A percentile compares a stretch with the other conserved stretches of the same genome.
Evolutionary conservation across 1,140 invertebrate species (phyloP).

Genomic region (Carposina sasakii): DNA sequence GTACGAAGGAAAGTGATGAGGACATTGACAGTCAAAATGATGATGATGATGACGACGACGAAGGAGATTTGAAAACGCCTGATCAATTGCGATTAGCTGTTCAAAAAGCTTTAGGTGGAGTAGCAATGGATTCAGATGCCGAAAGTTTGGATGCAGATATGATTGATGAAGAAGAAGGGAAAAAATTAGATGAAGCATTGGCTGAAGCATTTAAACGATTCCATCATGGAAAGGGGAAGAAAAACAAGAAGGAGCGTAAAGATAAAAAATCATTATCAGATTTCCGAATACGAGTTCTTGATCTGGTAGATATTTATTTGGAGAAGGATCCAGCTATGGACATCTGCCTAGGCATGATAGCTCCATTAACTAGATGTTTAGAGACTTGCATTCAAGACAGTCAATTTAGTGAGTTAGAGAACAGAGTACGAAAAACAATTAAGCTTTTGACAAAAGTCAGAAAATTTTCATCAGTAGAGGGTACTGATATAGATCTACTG

Average conservation of each 20-base stretch:
- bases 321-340: slow-evolving; percentile 79
- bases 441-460: slow-evolving; percentile 76
- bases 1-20: slow-evolving; percentile 46
- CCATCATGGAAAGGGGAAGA: slow-evolving; percentile 74
- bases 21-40: slow-evolving; percentile 53
- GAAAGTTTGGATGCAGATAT: slow-evolving; percentile 85
- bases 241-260: slow-evolving; percentile 78
- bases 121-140: slow-evolving; percentile 73
- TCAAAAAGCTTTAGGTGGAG: slow-evolving; percentile 75
- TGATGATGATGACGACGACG: slow-evolving; percentile 74
- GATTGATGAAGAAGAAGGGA: slow-evolving; percentile 83
- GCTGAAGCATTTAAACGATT: slow-evolving; percentile 80
- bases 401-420: slow-evolving; percentile 79
- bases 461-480: slow-evolving; percentile 75
- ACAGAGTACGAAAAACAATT: slow-evolving; percentile 75
- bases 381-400: slow-evolving; percentile 80
- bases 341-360: slow-evolving; percentile 77
- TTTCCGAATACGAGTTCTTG: slow-evolving; percentile 79
- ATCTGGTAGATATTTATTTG: slow-evolving; percentile 81
- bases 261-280: slow-evolving; percentile 78
- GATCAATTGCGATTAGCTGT: slow-evolving; percentile 79
- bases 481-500: slow-evolving; percentile 74
- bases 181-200: slow-evolving; percentile 79
- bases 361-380: slow-evolving; percentile 76
- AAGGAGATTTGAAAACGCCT: slow-evolving; percentile 76